Evolutionary conservation across 2,113 vertebrate species (phyloP).

Genomic region (Megaptera novaeangliae): DNA sequence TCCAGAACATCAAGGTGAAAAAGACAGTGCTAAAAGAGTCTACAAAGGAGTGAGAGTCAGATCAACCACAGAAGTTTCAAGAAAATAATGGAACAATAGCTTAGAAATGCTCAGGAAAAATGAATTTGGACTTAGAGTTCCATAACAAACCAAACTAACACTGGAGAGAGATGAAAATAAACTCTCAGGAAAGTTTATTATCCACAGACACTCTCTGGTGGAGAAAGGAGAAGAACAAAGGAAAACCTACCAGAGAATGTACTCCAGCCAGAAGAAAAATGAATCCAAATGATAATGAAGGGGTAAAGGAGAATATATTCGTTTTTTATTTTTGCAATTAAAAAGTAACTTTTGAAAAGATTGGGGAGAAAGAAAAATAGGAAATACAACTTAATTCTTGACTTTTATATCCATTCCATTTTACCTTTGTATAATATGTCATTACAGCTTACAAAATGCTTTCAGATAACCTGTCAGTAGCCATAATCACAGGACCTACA

Average conservation of each 20-base stretch:
- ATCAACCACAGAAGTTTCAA: background rate
- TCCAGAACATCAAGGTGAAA: background rate
- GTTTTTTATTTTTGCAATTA: background rate
- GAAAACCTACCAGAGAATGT: background rate
- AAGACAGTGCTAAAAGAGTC: background rate
- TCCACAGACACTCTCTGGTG: background rate
- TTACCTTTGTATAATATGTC: background rate
- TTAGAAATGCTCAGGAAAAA: conserved; percentile 14
- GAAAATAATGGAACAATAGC: background rate
- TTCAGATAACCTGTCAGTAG: background rate
- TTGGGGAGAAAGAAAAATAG: background rate
- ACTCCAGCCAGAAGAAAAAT: background rate
- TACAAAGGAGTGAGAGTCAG: background rate
- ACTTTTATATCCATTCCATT: background rate
- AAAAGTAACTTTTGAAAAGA: background rate
- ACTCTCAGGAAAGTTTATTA: background rate
- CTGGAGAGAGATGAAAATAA: background rate
- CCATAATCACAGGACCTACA: background rate
- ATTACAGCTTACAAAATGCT: background rate
- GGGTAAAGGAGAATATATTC: background rate
- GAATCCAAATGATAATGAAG: background rate
- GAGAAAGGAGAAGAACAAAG: background rate
- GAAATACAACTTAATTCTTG: background rate
- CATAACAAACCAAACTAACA: background rate
- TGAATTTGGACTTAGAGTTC: background rate